Evolutionary conservation across 2,888 invertebrate species (phyloP), one percentile per base, ranked within the genome.

Genomic region (Blera fallax): DNA sequence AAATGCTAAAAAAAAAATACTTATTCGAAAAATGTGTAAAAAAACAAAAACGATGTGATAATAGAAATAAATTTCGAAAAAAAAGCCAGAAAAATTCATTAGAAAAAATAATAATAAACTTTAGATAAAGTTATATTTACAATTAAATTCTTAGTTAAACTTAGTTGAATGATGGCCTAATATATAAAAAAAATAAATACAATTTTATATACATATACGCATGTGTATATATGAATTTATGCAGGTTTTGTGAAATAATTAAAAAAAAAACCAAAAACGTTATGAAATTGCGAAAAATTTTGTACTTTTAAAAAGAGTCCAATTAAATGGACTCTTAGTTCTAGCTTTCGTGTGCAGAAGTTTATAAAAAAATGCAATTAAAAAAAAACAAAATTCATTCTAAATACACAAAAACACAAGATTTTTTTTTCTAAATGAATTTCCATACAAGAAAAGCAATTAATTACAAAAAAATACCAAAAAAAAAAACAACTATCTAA

Each of bases 61-160:
- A 78, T 87, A 87, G 87, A 82, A 82, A 73, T 87, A 73, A 87
- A 69, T 82, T 87, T 87, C 82, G 77, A 82, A 65, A 52, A 60
- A 52, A 85, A 65, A 65, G 24, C 16, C 34, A 54, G 10, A 52
- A 77, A 18, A 52, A 54, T 73, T 40, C 69, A 77, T 60, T 65
- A 72, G 52, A 21, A 29, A 65, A 40, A 24, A 64, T 60, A 58
- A 69, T 27, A 73, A 84, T 29, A 24, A 65, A 76, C 29, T 27
- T 43, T 67, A 85, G 70, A 70, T 72, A 87, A 87, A 77, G 62
- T 72, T 77, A 82, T 77, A 87, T 87, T 82, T 82, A 87, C 82
- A 87, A 77, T 77, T 73, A 54, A 74, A 72, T 14, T 52, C 34
- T 81, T 82, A 87, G 82, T 82, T 87, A 60, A 85, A 77, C 56